Conservation (phyloP, 2,797 vertebrate species). For the Anolis apletophallus region DNA sequence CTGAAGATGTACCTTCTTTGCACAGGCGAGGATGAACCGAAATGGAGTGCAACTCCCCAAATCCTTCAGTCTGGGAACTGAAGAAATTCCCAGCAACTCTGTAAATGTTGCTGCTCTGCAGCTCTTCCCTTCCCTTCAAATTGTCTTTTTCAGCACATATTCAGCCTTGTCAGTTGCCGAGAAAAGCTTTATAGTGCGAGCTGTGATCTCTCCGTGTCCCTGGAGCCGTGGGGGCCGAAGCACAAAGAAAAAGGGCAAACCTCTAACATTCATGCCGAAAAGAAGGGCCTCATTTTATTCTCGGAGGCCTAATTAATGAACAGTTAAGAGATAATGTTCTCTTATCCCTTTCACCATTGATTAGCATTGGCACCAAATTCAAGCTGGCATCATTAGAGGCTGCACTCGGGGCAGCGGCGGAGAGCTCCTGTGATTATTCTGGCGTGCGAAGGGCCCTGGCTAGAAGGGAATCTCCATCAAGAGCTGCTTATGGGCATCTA, state of each 20-base stretch:
- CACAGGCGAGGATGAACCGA: conserved; percentile 30
- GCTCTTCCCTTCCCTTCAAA: neutral
- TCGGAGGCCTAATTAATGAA: conserved; percentile 11
- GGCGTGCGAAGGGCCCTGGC: neutral
- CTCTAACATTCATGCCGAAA: conserved; percentile 10
- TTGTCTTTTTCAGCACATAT: conserved; percentile 40
- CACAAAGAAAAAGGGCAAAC: neutral
- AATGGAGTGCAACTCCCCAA: conserved; percentile 27
- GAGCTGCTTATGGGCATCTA: neutral
- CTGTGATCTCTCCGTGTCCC: conserved; percentile 23
- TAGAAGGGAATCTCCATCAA: neutral
- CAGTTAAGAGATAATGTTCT: neutral
- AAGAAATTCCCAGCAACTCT: conserved; percentile 37
- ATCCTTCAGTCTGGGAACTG: conserved; percentile 29
- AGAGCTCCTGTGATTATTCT: neutral
- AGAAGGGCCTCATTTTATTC: conserved; percentile 15
- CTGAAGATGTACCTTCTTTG: neutral
- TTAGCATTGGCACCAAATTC: neutral
- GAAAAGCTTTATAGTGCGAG: neutral
- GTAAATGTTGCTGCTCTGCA: conserved; percentile 21
- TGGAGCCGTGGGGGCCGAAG: neutral
- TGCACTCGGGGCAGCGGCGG: neutral
- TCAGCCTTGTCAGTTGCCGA: conserved; percentile 7
- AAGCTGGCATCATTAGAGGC: conserved; percentile 4
- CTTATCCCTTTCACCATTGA: conserved; percentile 22